Base-by-base conservation (phyloP, 1,140 invertebrate genomes). In the Sycophaga agraensis region DNA sequence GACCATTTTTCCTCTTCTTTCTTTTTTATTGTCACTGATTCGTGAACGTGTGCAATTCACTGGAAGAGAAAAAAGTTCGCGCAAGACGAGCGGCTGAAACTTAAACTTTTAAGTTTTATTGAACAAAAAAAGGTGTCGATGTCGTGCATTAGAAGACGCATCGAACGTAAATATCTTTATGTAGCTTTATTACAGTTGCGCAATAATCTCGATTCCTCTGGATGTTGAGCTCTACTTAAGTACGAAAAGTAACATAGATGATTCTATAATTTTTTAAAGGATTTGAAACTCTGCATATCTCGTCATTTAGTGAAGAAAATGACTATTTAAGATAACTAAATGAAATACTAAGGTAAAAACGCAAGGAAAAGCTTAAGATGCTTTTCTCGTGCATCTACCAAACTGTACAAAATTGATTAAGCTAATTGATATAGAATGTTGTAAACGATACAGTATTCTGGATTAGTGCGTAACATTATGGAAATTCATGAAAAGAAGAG, bases 391-490 rank as follows among this genome's bases (percentile, higher is more conserved):
- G 63, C 67, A 70, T 64, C 63, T 64, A 59, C 64, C 70, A 57
- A 65, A 70, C 64, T 42, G 2, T 31, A 56, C 45, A 19, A 70
- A 76, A 77, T 74, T 45, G 68, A 68, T 74, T 74, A 71, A 68
- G 68, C 67, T 75, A 77, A 70, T 67, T 51, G 58, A 65, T 76
- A n/a, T n/a, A 76, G 69, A 70, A 72, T 66, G 63, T 70, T 71
- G 68, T 67, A 42, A 64, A 66, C 59, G 64, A 71, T 73, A 65
- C 72, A 74, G 76, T 77, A 77, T 77, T 77, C 66, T 66, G 69
- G 56, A 59, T 73, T 62, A 54, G 35, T 40, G 59, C 51, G 49
- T 50, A 51, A 57, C 31, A 42, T 17, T 60, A 54, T 9, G 21
- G 3, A 43, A 28, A 46, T 31, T 39, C 14, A 31, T 2, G 21